Evolutionary conservation across 1,140 invertebrate species (phyloP), one percentile per base, ranked within the genome.

Genomic region (Drosophila ironensis): DNA sequence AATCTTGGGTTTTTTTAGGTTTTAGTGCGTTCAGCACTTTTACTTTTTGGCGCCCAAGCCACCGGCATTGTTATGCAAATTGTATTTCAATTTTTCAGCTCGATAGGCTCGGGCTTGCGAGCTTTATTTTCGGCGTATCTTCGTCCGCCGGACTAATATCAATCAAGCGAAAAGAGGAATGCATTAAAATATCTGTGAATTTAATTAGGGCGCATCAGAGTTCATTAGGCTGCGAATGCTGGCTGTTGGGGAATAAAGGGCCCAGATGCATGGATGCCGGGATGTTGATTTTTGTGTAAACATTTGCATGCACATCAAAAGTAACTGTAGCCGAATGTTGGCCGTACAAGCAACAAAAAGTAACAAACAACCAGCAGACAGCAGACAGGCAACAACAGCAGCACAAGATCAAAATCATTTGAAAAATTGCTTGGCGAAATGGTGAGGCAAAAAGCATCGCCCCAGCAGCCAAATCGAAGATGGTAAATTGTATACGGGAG

Each of bases 21-120:
- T 14, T 77, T 69, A 72, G 78, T 81, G 72, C 67, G 67, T 76
- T 59, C 47, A 72, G 47, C 56, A 61, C 63, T 81, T 81, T 61
- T 61, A 78, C 48, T 66, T 86, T 82, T 82, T 46, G 27, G 24
- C 28, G 22, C 42, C 45, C 33, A 60, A 33, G 25, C 14, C 60
- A 17, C 28, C n/a, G n/a, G n/a, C n/a, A n/a, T 66, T 50, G 47
- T 45, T 66, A 64, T 60, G 56, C 20, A 63, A 63, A 63, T 61
- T 17, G 37, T 7, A 14, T 61, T 46, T 46, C 27, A 61, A 45
- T 57, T 59, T 59, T n/a, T 38, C n/a, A 12, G 17, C 6, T 45
- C n/a, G 6, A 40, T 24, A 63, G 56, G 56, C 17, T 14, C 8
- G 5, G 14, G 40, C 25, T 19, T 35, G 16, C 35, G 1, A 42